Percentiles rank a stretch among this genome's conserved stretches.
phyloP scores from a whole-genome alignment of 2,113 vertebrate genomes.

The Phodopus roborovskii region DNA sequence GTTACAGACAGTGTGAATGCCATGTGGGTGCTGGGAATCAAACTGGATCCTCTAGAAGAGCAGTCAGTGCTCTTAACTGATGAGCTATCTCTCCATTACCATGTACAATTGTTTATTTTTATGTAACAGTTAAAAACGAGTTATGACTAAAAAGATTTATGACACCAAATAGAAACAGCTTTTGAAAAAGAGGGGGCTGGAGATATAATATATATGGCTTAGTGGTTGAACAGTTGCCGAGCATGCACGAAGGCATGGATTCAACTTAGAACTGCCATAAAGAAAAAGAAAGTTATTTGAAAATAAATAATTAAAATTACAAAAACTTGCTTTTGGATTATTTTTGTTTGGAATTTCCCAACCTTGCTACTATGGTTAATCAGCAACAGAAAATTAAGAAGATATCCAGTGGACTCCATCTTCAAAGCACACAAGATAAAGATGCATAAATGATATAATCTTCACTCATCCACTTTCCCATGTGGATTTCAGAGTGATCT shows the following conservation, averaged over 20 bases:
- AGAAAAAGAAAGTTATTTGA: not conserved
- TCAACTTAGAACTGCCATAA: not conserved
- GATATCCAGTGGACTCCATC: not conserved
- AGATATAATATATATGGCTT: not conserved
- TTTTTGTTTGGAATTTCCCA: conserved; percentile 39
- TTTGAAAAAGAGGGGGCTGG: not conserved
- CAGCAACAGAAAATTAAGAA: conserved; percentile 44
- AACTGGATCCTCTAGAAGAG: not conserved
- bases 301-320: not conserved
- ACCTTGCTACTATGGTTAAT: not conserved
- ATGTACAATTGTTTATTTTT: not conserved
- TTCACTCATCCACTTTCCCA: not conserved
- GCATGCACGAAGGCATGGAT: not conserved
- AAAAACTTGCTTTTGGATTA: not conserved
- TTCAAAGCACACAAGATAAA: conserved; percentile 40
- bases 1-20: not conserved
- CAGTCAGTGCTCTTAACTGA: not conserved
- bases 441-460: not conserved
- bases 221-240: not conserved
- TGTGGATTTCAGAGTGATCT: not conserved
- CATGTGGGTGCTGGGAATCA: not conserved
- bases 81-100: not conserved
- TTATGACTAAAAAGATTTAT: conserved; percentile 36
- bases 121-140: not conserved
- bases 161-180: conserved; percentile 48